These are phyloP conservation scores for Anguilla marmorata DNA, from an alignment of 2,797 vertebrate species.

Conservation along the genomic window DNA sequence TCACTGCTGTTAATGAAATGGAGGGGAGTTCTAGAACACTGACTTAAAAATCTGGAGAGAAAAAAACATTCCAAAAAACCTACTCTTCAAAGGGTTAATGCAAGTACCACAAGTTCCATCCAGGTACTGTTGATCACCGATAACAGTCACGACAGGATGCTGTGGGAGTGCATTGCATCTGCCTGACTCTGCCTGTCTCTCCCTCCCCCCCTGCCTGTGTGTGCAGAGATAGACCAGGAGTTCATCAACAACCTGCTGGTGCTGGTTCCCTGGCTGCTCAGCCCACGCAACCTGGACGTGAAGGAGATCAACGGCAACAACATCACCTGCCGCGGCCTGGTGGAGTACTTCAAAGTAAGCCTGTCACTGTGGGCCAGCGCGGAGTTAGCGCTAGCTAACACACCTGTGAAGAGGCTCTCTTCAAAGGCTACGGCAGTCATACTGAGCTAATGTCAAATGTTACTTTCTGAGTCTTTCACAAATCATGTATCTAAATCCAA, in stretches of 20 bases:
- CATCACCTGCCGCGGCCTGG: slow-evolving; percentile 93
- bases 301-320: slow-evolving; percentile 98
- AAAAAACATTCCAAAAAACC: no score
- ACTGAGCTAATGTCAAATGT: not conserved
- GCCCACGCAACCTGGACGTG: slow-evolving; percentile 85
- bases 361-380: not conserved
- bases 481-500: not conserved
- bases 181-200: not conserved
- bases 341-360: slow-evolving; percentile 97
- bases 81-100: not conserved
- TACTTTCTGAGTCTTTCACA: not conserved
- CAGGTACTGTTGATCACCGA: not conserved
- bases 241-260: slow-evolving; percentile 93
- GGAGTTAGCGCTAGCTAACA: not conserved
- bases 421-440: not conserved
- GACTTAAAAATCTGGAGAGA: no score
- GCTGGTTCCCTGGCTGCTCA: slow-evolving; percentile 93
- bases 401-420: not conserved
- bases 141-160: not conserved
- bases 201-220: not conserved
- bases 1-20: no score
- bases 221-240: slow-evolving; percentile 89
- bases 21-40: no score
- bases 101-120: not conserved
- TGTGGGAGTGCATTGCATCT: not conserved